These are phyloP conservation scores for Agrochola macilenta DNA, from an alignment of 2,888 invertebrate species.

Conservation along the genomic window DNA sequence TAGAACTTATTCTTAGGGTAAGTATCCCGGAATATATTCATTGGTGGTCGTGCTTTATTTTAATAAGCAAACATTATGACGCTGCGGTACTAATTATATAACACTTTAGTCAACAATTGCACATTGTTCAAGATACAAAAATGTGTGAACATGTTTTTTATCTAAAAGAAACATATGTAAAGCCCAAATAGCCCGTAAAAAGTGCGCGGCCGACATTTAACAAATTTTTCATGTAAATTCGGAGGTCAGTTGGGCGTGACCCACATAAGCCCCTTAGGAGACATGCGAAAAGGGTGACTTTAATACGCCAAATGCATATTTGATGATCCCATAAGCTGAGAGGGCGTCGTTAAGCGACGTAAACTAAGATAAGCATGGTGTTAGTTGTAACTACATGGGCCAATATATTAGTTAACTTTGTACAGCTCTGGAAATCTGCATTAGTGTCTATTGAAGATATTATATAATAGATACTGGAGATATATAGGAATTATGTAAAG, in stretches of 20 bases:
- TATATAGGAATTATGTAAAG: neutral
- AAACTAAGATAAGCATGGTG: conserved; percentile 70
- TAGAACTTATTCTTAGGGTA: neutral
- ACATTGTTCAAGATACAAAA: neutral
- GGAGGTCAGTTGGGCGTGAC: conserved; percentile 59
- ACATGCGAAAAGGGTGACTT: conserved; percentile 65
- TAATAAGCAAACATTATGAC: neutral
- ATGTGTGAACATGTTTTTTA: neutral
- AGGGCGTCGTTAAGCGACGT: conserved; percentile 66
- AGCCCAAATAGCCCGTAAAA: too few relatives aligned
- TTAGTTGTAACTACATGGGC: conserved; percentile 53
- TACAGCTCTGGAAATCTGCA: neutral
- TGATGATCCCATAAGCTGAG: conserved; percentile 71
- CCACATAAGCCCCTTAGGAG: conserved; percentile 52
- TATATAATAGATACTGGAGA: neutral
- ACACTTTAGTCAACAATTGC: neutral
- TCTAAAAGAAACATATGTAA: too few relatives aligned
- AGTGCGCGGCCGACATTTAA: conserved; percentile 8
- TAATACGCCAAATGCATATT: conserved; percentile 77
- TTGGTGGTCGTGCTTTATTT: neutral
- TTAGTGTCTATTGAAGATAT: neutral
- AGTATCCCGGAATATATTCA: neutral
- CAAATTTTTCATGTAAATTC: conserved; percentile 53
- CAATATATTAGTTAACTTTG: conserved; percentile 49
- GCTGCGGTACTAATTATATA: neutral